Evolutionary conservation across 2,797 vertebrate species (phyloP), one percentile per base, ranked within the genome.

Genomic region (Cyclopterus lumpus): DNA sequence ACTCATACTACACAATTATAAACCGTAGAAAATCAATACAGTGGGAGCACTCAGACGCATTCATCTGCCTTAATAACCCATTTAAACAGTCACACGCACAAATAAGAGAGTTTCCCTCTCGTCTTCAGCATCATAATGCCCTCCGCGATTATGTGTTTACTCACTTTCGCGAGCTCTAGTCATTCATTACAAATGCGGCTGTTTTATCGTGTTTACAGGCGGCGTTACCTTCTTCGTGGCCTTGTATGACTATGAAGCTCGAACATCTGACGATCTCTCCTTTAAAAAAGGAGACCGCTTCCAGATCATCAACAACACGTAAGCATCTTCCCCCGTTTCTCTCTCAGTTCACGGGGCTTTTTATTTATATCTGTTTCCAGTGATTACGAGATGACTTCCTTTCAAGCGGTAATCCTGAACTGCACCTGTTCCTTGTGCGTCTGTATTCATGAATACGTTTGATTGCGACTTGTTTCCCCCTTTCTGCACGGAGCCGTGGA

Each of bases 241-340:
- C 94, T 97, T 99, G 92, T 99, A 98, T 42, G 97, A 99, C 94
- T 99, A 99, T 82, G 97, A 98, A 96, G 97, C 97, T 85, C 95
- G 97, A 92, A 98, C 97, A 67, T 96, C 96, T 67, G 97, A 99
- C 82, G 97, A 98, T 87, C 96, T 99, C 69, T 98, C 97, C 16
- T 98, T 99, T 90, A 97, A 96, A 92, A 98, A 99, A 87, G 96
- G 97, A 59, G 97, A 99, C 93, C 95, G 97, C 84, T 99, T 98
- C 94, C 97, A 99, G 93, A 98, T 99, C 92, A 98, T 99, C 92
- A 99, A 98, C 92, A 99, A 99, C 74, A 98, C 97, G 97, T 98
- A 93, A 95, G 96, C 46, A 26, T 72, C 12, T 20, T 26, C 42
- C n/a, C 22, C 8, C 5, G 26, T 49, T 38, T 66, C 54, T 65